Evolutionary conservation across 2,113 vertebrate species (phyloP).

Genomic region (Oryzias celebensis): DNA sequence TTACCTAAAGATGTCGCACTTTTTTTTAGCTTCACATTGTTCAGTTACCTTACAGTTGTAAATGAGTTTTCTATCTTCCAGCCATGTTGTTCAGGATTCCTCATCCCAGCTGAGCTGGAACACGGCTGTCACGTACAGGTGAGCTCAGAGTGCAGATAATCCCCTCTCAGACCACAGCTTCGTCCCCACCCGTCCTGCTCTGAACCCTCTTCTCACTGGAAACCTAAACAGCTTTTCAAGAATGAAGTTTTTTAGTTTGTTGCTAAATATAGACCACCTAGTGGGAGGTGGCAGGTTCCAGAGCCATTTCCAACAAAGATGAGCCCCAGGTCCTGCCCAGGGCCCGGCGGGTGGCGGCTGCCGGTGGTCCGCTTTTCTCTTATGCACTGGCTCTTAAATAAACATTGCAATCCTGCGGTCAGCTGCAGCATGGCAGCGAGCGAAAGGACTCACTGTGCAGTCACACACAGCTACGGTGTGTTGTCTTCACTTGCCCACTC

Average conservation of each 20-base stretch:
- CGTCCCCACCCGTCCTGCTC: constrained; percentile 55
- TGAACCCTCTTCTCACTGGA: constrained; percentile 69
- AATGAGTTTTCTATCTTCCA: too few species aligned
- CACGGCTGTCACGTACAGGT: constrained; percentile 41
- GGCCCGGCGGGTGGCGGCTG: constrained; percentile 72
- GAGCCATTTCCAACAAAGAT: constrained; percentile 83
- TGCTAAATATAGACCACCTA: constrained; percentile 79
- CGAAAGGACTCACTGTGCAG: constrained; percentile 81
- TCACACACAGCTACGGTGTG: constrained; percentile 77
- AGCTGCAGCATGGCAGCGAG: constrained; percentile 75
- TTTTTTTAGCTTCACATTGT: too few species aligned
- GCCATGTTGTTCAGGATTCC: too few species aligned
- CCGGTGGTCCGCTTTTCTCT: constrained; percentile 82
- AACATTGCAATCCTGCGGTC: constrained; percentile 81
- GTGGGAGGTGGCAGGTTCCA: constrained; percentile 68
- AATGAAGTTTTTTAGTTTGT: constrained; percentile 80
- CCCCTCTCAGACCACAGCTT: constrained; percentile 44
- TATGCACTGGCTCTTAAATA: constrained; percentile 82
- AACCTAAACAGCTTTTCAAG: constrained; percentile 78
- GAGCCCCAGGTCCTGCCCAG: constrained; percentile 74
- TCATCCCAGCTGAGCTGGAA: constrained; percentile 1
- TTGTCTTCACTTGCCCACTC: constrained; percentile 69
- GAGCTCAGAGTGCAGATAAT: constrained; percentile 39
- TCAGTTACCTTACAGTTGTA: too few species aligned
- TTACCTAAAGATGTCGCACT: too few species aligned